phyloP scores from a whole-genome alignment of 2,888 invertebrate genomes.

The Napeogenes sylphis region DNA sequence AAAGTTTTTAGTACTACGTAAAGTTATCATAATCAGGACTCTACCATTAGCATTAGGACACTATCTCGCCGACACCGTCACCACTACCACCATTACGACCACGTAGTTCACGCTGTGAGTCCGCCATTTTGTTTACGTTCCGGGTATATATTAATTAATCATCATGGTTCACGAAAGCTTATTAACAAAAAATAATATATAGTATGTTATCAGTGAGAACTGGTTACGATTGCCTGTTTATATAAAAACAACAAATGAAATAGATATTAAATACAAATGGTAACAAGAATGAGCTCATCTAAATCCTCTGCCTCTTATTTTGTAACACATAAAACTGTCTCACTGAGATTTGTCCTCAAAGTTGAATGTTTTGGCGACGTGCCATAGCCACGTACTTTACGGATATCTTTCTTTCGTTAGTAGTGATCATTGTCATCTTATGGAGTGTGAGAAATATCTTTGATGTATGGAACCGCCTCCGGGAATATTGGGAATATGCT shows the following conservation, averaged over 20 bases:
- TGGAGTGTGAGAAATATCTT: constrained; percentile 26
- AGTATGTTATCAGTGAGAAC: background rate
- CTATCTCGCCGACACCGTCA: no score
- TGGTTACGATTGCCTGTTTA: background rate
- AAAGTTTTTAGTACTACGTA: no score
- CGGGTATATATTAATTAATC: no score
- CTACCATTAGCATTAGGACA: no score
- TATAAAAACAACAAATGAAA: background rate
- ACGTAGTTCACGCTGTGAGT: no score
- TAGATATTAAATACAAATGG: background rate
- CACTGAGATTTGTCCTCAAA: constrained; percentile 27
- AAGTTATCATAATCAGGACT: no score
- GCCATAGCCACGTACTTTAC: constrained; percentile 50
- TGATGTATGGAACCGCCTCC: constrained; percentile 21
- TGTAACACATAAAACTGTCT: constrained; percentile 29
- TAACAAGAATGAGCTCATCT: constrained; percentile 7
- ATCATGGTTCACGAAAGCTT: no score
- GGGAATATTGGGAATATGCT: constrained; percentile 5
- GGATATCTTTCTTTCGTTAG: constrained; percentile 42
- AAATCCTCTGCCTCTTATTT: constrained; percentile 15
- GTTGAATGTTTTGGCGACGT: constrained; percentile 38
- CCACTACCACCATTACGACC: no score
- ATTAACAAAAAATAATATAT: no score
- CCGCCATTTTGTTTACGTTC: no score
- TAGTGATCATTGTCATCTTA: constrained; percentile 38